A percentile compares a stretch with the other conserved stretches of the same genome.
Conservation (phyloP, 2,113 vertebrate genomes). For the Apodemus sylvaticus region DNA sequence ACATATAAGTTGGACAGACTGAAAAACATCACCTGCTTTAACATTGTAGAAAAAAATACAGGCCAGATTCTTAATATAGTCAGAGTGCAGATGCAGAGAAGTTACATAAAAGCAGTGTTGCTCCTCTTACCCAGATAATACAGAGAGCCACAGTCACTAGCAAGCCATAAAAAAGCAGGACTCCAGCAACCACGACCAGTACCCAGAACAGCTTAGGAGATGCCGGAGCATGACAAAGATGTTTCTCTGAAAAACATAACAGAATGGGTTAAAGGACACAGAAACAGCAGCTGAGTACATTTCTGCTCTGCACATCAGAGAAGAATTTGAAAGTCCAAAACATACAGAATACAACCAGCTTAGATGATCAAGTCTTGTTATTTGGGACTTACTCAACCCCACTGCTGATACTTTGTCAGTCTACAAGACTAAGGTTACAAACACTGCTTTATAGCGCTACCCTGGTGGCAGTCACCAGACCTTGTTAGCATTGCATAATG, state of each 20-base stretch:
- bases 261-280: slow-evolving; percentile 59
- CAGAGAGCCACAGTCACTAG: slow-evolving; percentile 79
- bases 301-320: slow-evolving; percentile 32
- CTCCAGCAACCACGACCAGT: slow-evolving; percentile 75
- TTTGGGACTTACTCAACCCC: background rate
- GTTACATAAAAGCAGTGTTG: background rate
- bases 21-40: background rate
- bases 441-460: background rate
- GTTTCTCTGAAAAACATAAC: slow-evolving; percentile 82
- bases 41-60: background rate
- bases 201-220: slow-evolving; percentile 73
- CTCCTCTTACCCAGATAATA: slow-evolving; percentile 86
- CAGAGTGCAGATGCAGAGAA: background rate
- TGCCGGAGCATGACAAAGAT: background rate
- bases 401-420: background rate
- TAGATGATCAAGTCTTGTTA: background rate
- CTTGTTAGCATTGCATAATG: background rate
- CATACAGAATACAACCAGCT: background rate
- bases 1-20: background rate
- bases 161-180: slow-evolving; percentile 82
- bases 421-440: background rate
- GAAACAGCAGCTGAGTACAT: slow-evolving; percentile 54
- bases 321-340: slow-evolving; percentile 16
- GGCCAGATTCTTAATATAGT: slow-evolving; percentile 29
- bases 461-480: background rate